Base-by-base conservation (phyloP, 2,888 invertebrate genomes). In the Seira musarum region DNA sequence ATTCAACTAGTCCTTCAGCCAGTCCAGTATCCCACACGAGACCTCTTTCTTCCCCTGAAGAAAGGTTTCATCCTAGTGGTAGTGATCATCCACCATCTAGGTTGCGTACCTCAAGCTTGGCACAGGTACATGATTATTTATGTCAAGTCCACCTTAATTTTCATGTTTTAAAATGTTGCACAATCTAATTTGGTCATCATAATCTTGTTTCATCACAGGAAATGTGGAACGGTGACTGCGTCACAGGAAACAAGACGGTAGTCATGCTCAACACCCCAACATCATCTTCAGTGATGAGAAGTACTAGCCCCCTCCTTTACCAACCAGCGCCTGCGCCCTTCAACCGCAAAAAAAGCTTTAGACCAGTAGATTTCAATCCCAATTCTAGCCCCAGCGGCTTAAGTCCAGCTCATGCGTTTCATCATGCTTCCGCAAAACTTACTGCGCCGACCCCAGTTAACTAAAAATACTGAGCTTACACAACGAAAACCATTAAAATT, bases 351-450 rank as follows among this genome's bases (percentile, higher is more conserved):
- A 89, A 89, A 87, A 88, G 88, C 63, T 90, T 90, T 86, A 88
- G 90, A 81, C 90, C 90, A 30, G 90, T 90, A 82, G 87, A 88
- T 60, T 90, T 90, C 86, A 89, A 89, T 82, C 90, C 90, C 69
- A 60, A n/a, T n/a, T n/a, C n/a, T n/a, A n/a, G n/a, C 19, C 13
- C 77, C 17, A 73, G 79, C 25, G 79, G 79, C 10, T 73, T 80
- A 35, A 80, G 80, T 65, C 80, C 80, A 60, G 80, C 80, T 66
- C 80, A 75, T 66, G 80, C 80, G 70, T 80, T 80, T 75, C 80
- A 80, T 66, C 80, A 80, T 66, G 79, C 79, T 68, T 80, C 80
- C 74, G 75, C 80, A 66, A 80, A 80, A 61, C 17, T 80, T 60
- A 80, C 80, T 2, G 49, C 79, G n/a, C 73, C 73, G 3, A 73